A percentile compares a stretch with the other conserved stretches of the same genome.
These are phyloP conservation scores for Gastrophryne carolinensis DNA, from an alignment of 2,797 vertebrate genomes.

Conservation along the genomic window DNA sequence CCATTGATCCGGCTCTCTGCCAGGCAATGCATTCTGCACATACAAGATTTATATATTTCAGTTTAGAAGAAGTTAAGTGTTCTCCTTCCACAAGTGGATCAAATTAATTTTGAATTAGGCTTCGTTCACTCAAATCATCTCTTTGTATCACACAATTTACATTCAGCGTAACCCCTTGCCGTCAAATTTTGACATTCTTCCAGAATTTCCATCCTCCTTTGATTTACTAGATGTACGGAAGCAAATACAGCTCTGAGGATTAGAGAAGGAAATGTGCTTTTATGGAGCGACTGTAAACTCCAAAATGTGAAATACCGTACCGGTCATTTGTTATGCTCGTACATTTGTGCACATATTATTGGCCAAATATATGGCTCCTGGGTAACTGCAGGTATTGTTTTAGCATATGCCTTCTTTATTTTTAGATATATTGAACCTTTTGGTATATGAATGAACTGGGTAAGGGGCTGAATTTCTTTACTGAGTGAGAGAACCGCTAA, in stretches of 20 bases:
- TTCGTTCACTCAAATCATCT: conserved; percentile 40
- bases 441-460: too few species aligned
- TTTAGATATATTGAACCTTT: too few species aligned
- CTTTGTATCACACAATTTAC: background rate
- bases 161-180: conserved; percentile 32
- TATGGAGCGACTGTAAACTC: background rate
- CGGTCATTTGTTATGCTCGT: background rate
- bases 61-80: conserved; percentile 48
- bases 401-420: too few species aligned
- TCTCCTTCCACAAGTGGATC: conserved; percentile 53
- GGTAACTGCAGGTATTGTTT: too few species aligned
- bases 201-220: conserved; percentile 21
- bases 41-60: conserved; percentile 56
- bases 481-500: too few species aligned
- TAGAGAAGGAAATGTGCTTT: background rate
- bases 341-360: background rate
- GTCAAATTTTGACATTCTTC: conserved; percentile 32
- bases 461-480: too few species aligned
- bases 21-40: conserved; percentile 58
- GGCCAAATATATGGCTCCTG: background rate
- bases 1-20: conserved; percentile 69
- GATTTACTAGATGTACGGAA: conserved; percentile 1
- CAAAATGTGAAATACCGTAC: background rate
- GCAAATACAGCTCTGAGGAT: background rate
- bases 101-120: conserved; percentile 53